A percentile compares a stretch with the other conserved stretches of the same genome.
Evolutionary conservation across 2,797 vertebrate genomes (phyloP).

Genomic region (Agapornis canus): DNA sequence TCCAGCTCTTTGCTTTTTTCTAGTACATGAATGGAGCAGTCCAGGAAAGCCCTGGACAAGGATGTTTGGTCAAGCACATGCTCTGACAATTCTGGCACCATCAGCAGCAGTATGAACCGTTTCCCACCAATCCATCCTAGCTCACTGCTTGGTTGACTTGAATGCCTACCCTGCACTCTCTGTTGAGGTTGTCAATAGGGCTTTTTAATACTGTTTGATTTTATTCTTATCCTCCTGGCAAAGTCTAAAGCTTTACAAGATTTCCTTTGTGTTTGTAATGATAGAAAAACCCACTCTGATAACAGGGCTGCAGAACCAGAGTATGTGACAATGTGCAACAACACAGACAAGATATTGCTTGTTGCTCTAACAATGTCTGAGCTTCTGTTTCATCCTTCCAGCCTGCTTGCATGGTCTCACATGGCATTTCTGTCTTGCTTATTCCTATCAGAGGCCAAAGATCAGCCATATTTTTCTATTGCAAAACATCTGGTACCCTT

Average conservation of each 20-base stretch:
- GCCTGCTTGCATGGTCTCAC: not conserved
- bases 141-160: not conserved
- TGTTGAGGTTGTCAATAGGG: not conserved
- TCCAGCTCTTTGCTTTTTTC: not conserved
- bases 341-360: not conserved
- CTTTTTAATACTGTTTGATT: not conserved
- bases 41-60: not conserved
- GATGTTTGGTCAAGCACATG: not conserved
- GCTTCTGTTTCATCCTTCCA: not conserved
- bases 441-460: not conserved
- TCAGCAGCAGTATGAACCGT: not conserved
- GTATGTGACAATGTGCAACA: fast-evolving
- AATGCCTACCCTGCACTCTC: not conserved
- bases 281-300: fast-evolving
- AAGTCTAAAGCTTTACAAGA: not conserved
- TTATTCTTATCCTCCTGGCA: not conserved
- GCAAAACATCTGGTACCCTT: not conserved
- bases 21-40: not conserved
- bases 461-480: not conserved
- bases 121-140: not conserved
- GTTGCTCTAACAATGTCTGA: not conserved
- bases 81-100: not conserved
- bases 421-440: not conserved
- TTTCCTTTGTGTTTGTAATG: not conserved
- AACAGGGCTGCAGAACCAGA: not conserved